Evolutionary conservation across 2,888 invertebrate species (phyloP).

Genomic region (Dasypogon diadema): DNA sequence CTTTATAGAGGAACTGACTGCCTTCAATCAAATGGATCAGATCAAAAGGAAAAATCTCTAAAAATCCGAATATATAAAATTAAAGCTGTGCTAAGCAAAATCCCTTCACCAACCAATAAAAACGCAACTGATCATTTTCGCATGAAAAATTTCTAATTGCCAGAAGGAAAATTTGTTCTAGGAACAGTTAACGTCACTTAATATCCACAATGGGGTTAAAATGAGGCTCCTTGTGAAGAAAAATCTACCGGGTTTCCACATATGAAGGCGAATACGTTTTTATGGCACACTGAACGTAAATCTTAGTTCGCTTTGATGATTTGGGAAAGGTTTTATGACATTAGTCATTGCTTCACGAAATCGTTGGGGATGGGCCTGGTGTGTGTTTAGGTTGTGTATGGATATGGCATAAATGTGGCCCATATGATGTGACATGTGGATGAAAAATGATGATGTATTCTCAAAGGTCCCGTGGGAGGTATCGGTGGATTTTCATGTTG

Average conservation of each 20-base stretch:
- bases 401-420: conserved; percentile 1
- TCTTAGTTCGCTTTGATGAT: conserved; percentile 49
- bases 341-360: conserved; percentile 44
- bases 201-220: neutral
- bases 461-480: conserved; percentile 20
- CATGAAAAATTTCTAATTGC: conserved; percentile 29
- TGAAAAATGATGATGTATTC: conserved; percentile 41
- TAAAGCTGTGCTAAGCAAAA: no score
- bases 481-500: conserved; percentile 21
- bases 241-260: neutral
- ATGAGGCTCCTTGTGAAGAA: neutral
- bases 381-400: neutral
- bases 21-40: no score
- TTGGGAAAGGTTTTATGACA: conserved; percentile 47
- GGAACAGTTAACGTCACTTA: conserved; percentile 9
- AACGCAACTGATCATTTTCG: neutral
- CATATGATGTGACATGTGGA: conserved; percentile 18
- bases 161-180: conserved; percentile 1
- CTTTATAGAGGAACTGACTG: no score
- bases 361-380: neutral
- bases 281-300: conserved; percentile 38
- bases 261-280: conserved; percentile 6
- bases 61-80: no score
- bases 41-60: no score
- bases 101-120: no score